Base-by-base conservation (phyloP, 2,113 vertebrate genomes). In the Eulacestoma nigropectus region DNA sequence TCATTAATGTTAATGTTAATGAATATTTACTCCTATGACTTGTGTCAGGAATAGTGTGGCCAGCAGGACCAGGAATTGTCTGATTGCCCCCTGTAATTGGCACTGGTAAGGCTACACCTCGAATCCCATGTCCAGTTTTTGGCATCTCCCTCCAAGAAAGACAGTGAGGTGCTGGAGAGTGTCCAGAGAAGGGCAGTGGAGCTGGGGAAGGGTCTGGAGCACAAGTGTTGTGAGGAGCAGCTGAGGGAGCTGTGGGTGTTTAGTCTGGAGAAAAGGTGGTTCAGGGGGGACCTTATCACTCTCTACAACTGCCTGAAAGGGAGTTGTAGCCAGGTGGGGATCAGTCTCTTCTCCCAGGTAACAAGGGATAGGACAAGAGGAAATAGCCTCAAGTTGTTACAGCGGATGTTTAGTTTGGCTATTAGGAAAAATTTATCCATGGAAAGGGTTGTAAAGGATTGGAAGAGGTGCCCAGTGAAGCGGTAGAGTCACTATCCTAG, bases 401-500 rank as follows among this genome's bases (percentile, higher is more conserved):
- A 44, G 19, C 10, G 3, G 6, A 67, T 25, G 13, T 39, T 52
- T 52, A 17, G 23, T 59, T 74, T 52, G 35, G 13, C 37, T 65
- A 30, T 29, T 18, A 56, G 42, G 23, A 62, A 81, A 68, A 42
- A 37, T 8, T 44, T 44, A 12, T 69, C 50, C 13, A 35, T 60
- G 6, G 13, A 37, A 68, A 35, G n/a, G 5, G 8, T 35, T 89
- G 16, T n/a, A 37, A 53, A 41, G 53, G 11, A 15, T 21, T 60
- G 29, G 20, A 41, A 60, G 39, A 68, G 17, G 4, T 68, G 21
- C 13, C n/a, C 20, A 47, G 14, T 59, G 26, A 69, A 27, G 20
- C 18, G 29, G 16, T n/a, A 12, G 21, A 42, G 27, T 59, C 16
- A 21, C n/a, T 44, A 2, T 46, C n/a, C 1, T 0, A 46, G 20